phyloP scores from a whole-genome alignment of 2,797 vertebrate species.

The Anguilla anguilla region DNA sequence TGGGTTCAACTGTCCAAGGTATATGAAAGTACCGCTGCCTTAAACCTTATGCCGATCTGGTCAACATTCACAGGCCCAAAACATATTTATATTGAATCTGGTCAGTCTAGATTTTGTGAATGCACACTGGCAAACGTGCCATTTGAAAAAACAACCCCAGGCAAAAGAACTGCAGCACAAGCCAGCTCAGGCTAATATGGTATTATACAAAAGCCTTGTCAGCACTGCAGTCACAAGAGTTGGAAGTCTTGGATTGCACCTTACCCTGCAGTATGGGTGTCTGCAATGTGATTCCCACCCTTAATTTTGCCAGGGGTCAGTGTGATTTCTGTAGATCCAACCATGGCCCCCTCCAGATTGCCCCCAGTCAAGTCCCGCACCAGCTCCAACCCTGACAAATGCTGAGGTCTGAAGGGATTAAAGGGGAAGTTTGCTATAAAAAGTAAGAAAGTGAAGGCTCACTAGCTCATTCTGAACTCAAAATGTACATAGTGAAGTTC shows the following conservation, averaged over 20 bases:
- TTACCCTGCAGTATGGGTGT: conserved; percentile 96
- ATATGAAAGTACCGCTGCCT: neutral
- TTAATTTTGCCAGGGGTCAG: conserved; percentile 86
- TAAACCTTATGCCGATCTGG: neutral
- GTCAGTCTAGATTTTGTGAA: neutral
- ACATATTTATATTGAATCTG: neutral
- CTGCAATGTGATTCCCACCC: conserved; percentile 83
- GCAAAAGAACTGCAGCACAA: neutral
- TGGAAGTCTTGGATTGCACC: conserved; percentile 37
- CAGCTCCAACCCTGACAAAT: conserved; percentile 89
- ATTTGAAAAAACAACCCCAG: neutral
- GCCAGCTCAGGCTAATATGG: neutral
- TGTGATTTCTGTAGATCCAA: conserved; percentile 88
- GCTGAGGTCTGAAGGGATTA: conserved; percentile 82
- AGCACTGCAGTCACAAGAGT: conserved; percentile 9
- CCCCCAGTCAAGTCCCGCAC: conserved; percentile 87
- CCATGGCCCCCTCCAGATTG: conserved; percentile 81
- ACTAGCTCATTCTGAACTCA: conserved; percentile 4
- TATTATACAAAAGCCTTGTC: neutral
- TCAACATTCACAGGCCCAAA: neutral
- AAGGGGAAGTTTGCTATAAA: conserved; percentile 36
- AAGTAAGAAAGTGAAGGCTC: conserved; percentile 28
- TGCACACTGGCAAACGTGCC: neutral
- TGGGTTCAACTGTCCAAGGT: neutral
- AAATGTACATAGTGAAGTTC: neutral